These are phyloP conservation scores for Poliocrania exsul DNA, from an alignment of 2,797 vertebrate genomes.

Conservation along the genomic window DNA sequence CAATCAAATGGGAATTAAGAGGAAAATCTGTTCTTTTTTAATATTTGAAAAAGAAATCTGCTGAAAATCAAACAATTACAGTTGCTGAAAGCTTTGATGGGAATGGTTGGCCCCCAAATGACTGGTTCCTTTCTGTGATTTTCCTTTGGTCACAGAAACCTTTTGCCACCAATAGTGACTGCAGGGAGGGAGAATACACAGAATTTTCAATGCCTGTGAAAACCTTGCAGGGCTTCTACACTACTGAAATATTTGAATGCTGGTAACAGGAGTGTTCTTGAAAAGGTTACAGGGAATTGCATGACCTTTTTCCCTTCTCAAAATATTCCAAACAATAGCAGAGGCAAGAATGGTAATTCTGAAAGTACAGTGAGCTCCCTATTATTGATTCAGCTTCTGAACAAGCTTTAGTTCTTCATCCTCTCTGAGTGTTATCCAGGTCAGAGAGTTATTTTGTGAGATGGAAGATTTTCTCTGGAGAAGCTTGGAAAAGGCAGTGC, in stretches of 20 bases:
- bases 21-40: slow-evolving; percentile 42
- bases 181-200: accelerated
- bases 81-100: neutral
- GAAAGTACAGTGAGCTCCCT: neutral
- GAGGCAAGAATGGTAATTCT: neutral
- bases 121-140: neutral
- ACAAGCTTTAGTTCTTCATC: neutral
- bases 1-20: slow-evolving; percentile 20
- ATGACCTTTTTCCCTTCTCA: neutral
- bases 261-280: neutral
- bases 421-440: neutral
- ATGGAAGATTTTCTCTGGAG: neutral
- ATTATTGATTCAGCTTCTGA: neutral
- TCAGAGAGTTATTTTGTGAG: neutral
- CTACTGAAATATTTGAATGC: neutral
- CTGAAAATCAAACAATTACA: neutral
- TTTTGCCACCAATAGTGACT: neutral
- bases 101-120: neutral
- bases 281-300: neutral
- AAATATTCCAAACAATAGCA: neutral
- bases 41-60: slow-evolving; percentile 15
- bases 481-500: neutral
- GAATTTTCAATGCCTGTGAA: neutral
- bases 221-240: neutral
- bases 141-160: neutral